A percentile compares a stretch with the other conserved stretches of the same genome.
These are phyloP conservation scores for Diceros bicornis DNA, from an alignment of 2,797 vertebrate species.

Conservation along the genomic window DNA sequence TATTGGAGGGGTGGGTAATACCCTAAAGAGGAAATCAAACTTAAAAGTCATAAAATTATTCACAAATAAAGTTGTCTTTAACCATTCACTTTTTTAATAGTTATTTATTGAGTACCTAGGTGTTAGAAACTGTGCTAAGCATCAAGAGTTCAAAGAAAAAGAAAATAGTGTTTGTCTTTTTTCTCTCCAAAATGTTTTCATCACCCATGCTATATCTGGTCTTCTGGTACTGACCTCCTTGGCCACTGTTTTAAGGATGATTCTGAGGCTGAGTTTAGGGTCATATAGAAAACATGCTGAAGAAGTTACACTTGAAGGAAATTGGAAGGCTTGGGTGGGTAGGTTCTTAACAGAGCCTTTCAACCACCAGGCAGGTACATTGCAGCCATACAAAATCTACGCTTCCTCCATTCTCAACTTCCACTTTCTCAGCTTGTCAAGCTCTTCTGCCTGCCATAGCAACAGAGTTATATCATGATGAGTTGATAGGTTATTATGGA, in stretches of 20 bases:
- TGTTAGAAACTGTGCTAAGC: conserved; percentile 30
- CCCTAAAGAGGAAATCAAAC: background rate
- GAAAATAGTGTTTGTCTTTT: background rate
- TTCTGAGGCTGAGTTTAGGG: background rate
- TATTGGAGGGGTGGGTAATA: background rate
- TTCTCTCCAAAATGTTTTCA: background rate
- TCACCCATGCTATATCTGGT: background rate
- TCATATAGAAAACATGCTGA: background rate
- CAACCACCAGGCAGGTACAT: background rate
- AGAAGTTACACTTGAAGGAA: background rate
- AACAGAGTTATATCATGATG: background rate
- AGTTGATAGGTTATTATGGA: background rate
- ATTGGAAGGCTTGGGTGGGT: background rate
- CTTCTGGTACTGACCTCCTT: background rate
- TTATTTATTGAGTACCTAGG: background rate
- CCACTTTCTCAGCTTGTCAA: background rate
- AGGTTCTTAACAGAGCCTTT: background rate
- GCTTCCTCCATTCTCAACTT: background rate
- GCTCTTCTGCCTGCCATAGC: background rate
- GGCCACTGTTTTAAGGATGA: background rate
- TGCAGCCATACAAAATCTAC: background rate
- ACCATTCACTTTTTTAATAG: background rate
- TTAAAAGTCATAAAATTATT: conserved; percentile 4
- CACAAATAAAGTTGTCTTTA: background rate
- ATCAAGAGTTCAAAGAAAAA: conserved; percentile 2